Base-by-base conservation (phyloP, 2,888 invertebrate genomes). In the Amphipoea lucens region DNA sequence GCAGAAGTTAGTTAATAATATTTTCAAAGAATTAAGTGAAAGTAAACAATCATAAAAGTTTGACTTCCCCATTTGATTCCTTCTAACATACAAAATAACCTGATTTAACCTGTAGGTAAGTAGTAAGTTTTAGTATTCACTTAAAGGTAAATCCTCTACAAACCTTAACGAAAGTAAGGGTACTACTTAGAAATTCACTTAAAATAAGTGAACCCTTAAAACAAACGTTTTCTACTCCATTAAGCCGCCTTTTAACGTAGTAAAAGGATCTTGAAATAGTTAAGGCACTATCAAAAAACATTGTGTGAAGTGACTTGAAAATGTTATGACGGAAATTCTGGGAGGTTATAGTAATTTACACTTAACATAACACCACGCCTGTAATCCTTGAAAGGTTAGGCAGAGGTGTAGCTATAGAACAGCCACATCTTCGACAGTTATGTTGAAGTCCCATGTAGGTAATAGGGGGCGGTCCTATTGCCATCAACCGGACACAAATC, bases 201-300 rank as follows among this genome's bases (percentile, higher is more conserved):
- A 79, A 86, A 88, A 79, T 82, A 88, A 88, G 80, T 81, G 74
- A 71, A 82, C 78, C 79, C 87, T 84, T 88, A 78, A 88, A 78
- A 74, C 78, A 79, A 84, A 78, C 66, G 74, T 75, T 89, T 88
- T 84, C 80, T 79, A 67, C 79, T 77, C 79, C 79, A 88, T 88
- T 89, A 84, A 76, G 68, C 48, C 45, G 48, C 40, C 20, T 78
- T 71, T 88, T 70, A 89, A 83, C 86, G 82, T 71, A 85, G 82
- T 79, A 81, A 81, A 89, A 78, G 69, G 78, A 79, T 66, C 79
- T 81, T 29, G 14, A 81, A 78, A 76, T 86, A 86, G 74, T 88
- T 83, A 57, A 42, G 62, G 29, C 70, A 80, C 74, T 75, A 83
- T 86, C 72, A 73, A 77, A 86, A 82, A 76, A 79, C 82, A 77